Evolutionary conservation across 2,888 invertebrate species (phyloP).

Genomic region (Chymomyza amoena): DNA sequence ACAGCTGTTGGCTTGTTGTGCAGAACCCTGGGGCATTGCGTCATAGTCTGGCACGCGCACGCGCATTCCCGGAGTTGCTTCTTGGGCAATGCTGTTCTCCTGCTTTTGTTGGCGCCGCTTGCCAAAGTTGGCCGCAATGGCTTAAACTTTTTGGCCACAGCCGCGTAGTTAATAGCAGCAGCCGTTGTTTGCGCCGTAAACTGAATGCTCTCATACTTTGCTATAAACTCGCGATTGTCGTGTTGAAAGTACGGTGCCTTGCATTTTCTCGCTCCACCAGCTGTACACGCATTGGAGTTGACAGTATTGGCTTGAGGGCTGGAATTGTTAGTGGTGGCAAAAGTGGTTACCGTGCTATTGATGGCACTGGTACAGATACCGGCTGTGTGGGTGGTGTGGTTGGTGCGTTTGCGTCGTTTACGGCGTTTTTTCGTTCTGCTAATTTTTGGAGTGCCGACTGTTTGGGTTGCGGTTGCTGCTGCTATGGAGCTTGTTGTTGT

Average conservation of each 20-base stretch:
- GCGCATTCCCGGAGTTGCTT: constrained; percentile 58
- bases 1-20: constrained; percentile 36
- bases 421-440: constrained; percentile 62
- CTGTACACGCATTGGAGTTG: background rate
- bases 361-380: constrained; percentile 5
- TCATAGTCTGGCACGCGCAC: constrained; percentile 55
- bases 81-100: constrained; percentile 45
- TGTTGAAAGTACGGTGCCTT: constrained; percentile 76
- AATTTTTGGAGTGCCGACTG: constrained; percentile 46
- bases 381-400: constrained; percentile 55
- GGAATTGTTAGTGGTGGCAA: constrained; percentile 10
- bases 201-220: constrained; percentile 64
- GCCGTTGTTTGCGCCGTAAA: constrained; percentile 50
- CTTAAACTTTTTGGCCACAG: constrained; percentile 75
- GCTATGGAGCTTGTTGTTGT: constrained; percentile 35
- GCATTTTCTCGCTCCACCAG: constrained; percentile 46
- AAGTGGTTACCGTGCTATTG: constrained; percentile 4
- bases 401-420: constrained; percentile 58
- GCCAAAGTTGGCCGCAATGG: constrained; percentile 67
- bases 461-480: constrained; percentile 36
- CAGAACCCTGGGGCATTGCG: constrained; percentile 40
- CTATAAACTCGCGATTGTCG: constrained; percentile 72
- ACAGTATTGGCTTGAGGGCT: constrained; percentile 5
- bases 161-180: constrained; percentile 67
- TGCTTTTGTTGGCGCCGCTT: constrained; percentile 60